Evolutionary conservation across 1,140 invertebrate genomes (phyloP), one percentile per base, ranked within the genome.

Genomic region (Gonatopus flavifemur): DNA sequence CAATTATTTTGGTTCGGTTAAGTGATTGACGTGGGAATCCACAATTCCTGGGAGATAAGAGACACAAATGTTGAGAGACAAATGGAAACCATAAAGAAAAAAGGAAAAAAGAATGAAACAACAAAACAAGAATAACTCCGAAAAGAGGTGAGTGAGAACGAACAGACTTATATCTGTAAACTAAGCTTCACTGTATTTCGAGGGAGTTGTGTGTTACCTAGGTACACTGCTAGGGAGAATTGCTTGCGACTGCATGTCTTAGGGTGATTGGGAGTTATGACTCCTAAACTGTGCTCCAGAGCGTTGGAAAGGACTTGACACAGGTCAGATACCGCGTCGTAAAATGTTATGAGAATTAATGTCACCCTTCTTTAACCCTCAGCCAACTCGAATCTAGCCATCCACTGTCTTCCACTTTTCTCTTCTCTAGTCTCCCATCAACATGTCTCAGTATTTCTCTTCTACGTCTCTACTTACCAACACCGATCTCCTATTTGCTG

Each of bases 261-360:
- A 69, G 63, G 69, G 72, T 73, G 70, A 77, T 76, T 75, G 72
- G 72, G 63, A 77, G 72, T 77, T 77, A 74, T 72, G 73, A 74
- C 55, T 75, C 71, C 71, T 74, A 74, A 77, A 76, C 67, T 62
- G 68, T 70, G 66, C 67, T 74, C 49, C 58, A 59, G 58, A 62
- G 55, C 64, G 67, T 66, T 60, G 70, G 59, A 63, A n/a, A 69
- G 63, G 67, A 75, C 67, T 76, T 75, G 73, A 75, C 71, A 69
- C 69, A 69, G 74, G 69, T 77, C 73, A 72, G 73, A 74, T 74
- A 76, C 67, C 70, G 64, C 62, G 64, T 74, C 72, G 68, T 75
- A 75, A 77, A 76, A 77, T 73, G 70, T 77, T 77, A 77, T 77
- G 73, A 77, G 74, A 77, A 77, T 77, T 76, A 76, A 77, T 76